Base-by-base conservation (phyloP, 2,888 invertebrate species). In the Chrysina gloriosa region DNA sequence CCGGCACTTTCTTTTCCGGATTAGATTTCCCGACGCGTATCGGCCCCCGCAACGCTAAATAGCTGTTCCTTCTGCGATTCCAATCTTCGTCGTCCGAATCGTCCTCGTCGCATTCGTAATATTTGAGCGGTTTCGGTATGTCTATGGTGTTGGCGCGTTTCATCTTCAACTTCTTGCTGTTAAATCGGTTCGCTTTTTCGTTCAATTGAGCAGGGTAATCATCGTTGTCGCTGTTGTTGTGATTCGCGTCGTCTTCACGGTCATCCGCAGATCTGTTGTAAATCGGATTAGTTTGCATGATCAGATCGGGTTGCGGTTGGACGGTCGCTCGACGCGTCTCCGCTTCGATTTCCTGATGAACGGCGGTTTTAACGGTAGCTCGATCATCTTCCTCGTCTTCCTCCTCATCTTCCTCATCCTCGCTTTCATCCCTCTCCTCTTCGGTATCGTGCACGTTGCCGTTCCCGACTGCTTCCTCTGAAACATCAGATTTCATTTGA, bases 101-200 rank as follows among this genome's bases (percentile, higher is more conserved):
- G 5, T 85, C 85, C 25, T 86, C 85, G 67, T 84, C 84, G 69
- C 81, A 82, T 63, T 82, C 81, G 48, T 84, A 84, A 71, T 82
- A 84, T 65, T 82, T 81, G 82, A 86, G 72, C 0, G 89, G 88
- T 76, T 92, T 92, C 0, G 94, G 94, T 79, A 95, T 94, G 78
- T 95, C 94, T 71, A 95, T 93, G 1, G 95, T 95, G 75, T 95
- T 95, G 2, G 95, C 94, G 11, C 95, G 88, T 82, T 94, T 95
- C 90, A 95, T 92, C 75, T 91, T 89, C 21, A 90, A 85, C 78
- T 92, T 93, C 74, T 91, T 87, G 2, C 76, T 71, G 56, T 85
- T 84, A 73, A 88, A 89, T 68, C 87, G 79, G 72, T 81, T 84
- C 0, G 82, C 76, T 71, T 76, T 79, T 27, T 79, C 77, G 11